Evolutionary conservation across 2,113 vertebrate species (phyloP).

Genomic region (Passer domesticus): DNA sequence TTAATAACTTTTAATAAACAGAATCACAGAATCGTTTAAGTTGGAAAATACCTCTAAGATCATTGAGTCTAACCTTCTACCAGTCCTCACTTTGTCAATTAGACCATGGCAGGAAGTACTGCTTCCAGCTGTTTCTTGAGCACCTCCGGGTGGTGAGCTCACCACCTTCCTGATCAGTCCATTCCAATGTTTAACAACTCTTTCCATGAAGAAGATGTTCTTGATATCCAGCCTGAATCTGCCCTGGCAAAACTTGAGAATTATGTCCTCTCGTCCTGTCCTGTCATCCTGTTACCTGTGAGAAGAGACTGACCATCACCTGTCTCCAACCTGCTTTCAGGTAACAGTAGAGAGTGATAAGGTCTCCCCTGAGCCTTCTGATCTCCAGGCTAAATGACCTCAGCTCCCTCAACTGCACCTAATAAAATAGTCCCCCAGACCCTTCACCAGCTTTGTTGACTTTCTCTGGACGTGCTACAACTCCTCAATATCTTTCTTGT

Average conservation of each 20-base stretch:
- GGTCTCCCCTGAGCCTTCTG: background rate
- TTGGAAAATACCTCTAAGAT: background rate
- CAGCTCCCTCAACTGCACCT: background rate
- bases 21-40: background rate
- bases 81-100: background rate
- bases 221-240: background rate
- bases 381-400: background rate
- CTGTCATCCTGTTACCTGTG: background rate
- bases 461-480: background rate
- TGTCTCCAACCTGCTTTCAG: background rate
- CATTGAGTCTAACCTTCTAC: background rate
- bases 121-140: background rate
- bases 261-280: background rate
- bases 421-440: background rate
- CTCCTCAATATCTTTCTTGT: background rate
- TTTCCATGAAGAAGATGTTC: background rate
- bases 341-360: background rate
- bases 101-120: background rate
- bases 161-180: background rate
- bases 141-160: background rate
- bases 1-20: background rate
- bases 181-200: background rate
- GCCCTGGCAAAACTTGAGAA: background rate
- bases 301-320: background rate
- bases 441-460: background rate